A percentile compares a stretch with the other conserved stretches of the same genome.
Evolutionary conservation across 2,113 vertebrate species (phyloP).

Genomic region (Erythrolamprus reginae): DNA sequence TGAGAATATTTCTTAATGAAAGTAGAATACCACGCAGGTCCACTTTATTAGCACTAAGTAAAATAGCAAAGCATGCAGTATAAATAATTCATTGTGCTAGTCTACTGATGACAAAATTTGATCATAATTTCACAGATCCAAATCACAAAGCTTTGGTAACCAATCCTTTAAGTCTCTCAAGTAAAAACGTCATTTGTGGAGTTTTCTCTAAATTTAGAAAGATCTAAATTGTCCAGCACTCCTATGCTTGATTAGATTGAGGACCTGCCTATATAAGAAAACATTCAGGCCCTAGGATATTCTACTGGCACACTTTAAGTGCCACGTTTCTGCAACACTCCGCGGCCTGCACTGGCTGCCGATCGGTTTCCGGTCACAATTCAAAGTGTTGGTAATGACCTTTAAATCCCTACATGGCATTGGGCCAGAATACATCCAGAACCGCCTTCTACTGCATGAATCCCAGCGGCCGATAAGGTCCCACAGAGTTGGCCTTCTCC

Average conservation of each 20-base stretch:
- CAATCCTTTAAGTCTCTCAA: not conserved
- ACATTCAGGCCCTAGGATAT: rapidly evolving
- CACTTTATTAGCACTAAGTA: not conserved
- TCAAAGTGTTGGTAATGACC: too few relatives aligned
- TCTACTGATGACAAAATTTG: not conserved
- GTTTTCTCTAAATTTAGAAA: rapidly evolving
- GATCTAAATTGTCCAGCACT: not conserved
- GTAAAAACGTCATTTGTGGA: not conserved
- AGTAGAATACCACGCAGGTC: not conserved
- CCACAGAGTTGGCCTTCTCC: too few relatives aligned
- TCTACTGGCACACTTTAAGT: not conserved
- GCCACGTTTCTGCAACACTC: too few relatives aligned
- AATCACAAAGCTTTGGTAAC: not conserved
- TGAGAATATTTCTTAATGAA: not conserved
- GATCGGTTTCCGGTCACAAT: too few relatives aligned
- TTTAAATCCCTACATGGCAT: too few relatives aligned
- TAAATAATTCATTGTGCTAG: not conserved
- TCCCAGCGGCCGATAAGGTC: too few relatives aligned
- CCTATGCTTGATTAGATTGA: rapidly evolving
- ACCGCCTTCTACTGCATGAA: too few relatives aligned
- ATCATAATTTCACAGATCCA: not conserved
- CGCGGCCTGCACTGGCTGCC: too few relatives aligned
- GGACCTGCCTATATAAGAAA: not conserved
- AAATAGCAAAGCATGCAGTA: not conserved
- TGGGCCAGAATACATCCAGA: too few relatives aligned